These are phyloP conservation scores for Anoplopoma fimbria DNA, from an alignment of 2,113 vertebrate genomes.

Conservation along the genomic window DNA sequence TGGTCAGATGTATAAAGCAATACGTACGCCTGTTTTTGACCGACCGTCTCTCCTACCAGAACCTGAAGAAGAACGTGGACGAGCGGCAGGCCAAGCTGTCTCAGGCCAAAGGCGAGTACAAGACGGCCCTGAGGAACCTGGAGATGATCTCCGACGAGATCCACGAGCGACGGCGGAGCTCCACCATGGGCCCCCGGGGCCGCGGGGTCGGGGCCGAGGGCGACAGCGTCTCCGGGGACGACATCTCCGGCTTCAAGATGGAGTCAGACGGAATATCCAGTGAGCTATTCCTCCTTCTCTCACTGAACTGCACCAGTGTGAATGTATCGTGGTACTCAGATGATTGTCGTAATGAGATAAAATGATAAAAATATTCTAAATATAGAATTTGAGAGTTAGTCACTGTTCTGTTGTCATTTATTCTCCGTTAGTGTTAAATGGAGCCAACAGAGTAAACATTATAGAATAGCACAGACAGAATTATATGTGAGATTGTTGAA, in stretches of 20 bases:
- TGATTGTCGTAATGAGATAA: too few relatives aligned
- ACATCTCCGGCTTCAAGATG: constrained; percentile 82
- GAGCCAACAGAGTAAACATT: too few relatives aligned
- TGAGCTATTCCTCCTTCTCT: constrained; percentile 87
- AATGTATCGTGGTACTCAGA: too few relatives aligned
- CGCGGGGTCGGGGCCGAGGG: constrained; percentile 93
- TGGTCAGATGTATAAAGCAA: too few relatives aligned
- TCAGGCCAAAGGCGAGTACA: constrained; percentile 93
- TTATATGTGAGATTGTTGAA: too few relatives aligned
- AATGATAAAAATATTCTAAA: too few relatives aligned
- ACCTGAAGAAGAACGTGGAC: constrained; percentile 95
- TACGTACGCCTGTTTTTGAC: too few relatives aligned
- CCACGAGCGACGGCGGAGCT: constrained; percentile 90
- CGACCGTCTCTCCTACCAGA: constrained; percentile 77
- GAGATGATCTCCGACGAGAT: constrained; percentile 99
- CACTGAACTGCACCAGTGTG: too few relatives aligned
- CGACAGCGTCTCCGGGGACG: constrained; percentile 81
- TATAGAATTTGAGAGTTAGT: too few relatives aligned
- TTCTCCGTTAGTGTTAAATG: too few relatives aligned
- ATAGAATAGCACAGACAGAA: too few relatives aligned
- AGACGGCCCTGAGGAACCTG: constrained; percentile 92
- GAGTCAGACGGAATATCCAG: constrained; percentile 91
- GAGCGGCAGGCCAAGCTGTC: constrained; percentile 93
- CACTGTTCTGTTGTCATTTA: too few relatives aligned
- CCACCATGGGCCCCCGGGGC: constrained; percentile 90